Conservation (phyloP, 1,140 invertebrate genomes). For the Drosophila novamexicana region DNA sequence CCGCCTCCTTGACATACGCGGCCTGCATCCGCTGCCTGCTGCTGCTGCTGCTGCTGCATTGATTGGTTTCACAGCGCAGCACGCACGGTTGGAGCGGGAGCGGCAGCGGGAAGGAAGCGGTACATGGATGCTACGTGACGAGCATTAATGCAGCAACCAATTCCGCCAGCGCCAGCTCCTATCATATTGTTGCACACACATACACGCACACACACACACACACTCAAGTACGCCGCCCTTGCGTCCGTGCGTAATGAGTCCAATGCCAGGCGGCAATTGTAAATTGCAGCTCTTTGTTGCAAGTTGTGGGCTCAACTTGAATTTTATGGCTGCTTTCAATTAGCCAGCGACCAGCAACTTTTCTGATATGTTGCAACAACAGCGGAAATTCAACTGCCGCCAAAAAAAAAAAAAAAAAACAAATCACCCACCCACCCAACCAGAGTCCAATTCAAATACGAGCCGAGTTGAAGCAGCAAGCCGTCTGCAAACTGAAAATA, state of each 20-base stretch:
- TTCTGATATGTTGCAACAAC: background rate
- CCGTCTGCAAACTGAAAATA: conserved; percentile 43
- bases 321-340: conserved; percentile 19
- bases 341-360: conserved; percentile 8
- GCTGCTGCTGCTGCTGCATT: conserved; percentile 40
- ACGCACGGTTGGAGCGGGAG: conserved; percentile 26
- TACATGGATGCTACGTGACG: conserved; percentile 51
- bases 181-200: background rate
- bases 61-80: conserved; percentile 51
- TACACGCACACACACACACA: background rate
- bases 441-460: background rate
- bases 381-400: background rate
- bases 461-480: conserved; percentile 31
- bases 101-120: background rate
- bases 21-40: conserved; percentile 7
- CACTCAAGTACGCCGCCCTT: conserved; percentile 23
- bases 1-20: conserved; percentile 5
- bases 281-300: conserved; percentile 35
- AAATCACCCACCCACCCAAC: background rate
- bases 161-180: background rate
- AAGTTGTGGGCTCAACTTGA: background rate
- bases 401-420: too few species aligned
- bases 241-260: conserved; percentile 49
- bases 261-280: conserved; percentile 57
- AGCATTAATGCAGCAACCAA: conserved; percentile 60